phyloP scores from a whole-genome alignment of 2,888 invertebrate species.

The Aleiodes testaceus region DNA sequence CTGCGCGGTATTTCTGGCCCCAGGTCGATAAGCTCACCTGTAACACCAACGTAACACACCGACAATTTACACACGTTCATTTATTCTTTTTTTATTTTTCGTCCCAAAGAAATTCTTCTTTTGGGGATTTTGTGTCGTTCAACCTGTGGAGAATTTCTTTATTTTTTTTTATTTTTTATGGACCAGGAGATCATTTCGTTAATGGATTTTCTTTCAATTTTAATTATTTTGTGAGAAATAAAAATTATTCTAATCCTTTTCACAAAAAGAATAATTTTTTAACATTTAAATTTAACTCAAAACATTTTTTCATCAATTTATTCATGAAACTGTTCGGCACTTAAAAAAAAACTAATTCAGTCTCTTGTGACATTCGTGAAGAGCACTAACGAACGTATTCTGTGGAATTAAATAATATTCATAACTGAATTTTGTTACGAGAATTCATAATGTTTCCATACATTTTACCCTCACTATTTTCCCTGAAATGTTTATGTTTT shows the following conservation, averaged over 20 bases:
- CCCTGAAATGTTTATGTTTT: neutral
- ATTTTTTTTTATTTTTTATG: neutral
- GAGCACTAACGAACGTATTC: neutral
- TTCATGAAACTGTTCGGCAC: neutral
- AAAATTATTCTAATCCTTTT: neutral
- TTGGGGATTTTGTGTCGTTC: conserved; percentile 49
- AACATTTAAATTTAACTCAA: too few relatives aligned
- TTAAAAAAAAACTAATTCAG: neutral
- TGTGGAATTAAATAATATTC: neutral
- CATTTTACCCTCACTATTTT: neutral
- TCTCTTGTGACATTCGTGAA: too few relatives aligned
- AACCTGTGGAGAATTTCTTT: conserved; percentile 45
- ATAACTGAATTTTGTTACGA: neutral
- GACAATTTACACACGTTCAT: conserved; percentile 48
- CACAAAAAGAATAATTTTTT: neutral
- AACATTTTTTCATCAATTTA: neutral
- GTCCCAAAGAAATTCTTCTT: too few relatives aligned
- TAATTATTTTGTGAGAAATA: too few relatives aligned
- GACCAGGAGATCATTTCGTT: neutral
- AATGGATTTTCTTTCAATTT: too few relatives aligned
- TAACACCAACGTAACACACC: conserved; percentile 55
- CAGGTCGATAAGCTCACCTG: conserved; percentile 71
- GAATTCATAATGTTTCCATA: neutral
- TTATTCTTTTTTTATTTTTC: conserved; percentile 5
- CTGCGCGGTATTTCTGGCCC: conserved; percentile 72